Evolutionary conservation across 2,888 invertebrate genomes (phyloP).

Genomic region (Troilus luridus): DNA sequence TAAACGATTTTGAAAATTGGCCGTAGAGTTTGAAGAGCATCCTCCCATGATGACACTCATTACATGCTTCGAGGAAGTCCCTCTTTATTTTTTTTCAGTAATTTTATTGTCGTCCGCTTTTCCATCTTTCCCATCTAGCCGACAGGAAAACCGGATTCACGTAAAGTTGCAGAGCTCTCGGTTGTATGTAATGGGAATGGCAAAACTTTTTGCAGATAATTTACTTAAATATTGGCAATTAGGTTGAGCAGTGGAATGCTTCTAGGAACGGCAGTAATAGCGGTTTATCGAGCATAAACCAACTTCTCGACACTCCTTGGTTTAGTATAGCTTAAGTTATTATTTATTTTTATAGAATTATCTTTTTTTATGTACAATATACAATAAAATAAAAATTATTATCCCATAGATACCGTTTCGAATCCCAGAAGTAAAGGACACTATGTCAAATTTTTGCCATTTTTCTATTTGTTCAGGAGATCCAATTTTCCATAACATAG

Average conservation of each 20-base stretch:
- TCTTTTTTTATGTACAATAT: no score
- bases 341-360: no score
- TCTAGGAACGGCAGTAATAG: background rate
- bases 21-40: background rate
- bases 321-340: no score
- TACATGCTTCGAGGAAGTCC: slow-evolving; percentile 45
- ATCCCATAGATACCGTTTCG: no score
- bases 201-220: background rate
- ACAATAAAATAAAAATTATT: no score
- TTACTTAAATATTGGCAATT: slow-evolving; percentile 43
- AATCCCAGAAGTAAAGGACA: no score
- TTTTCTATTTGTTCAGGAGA: no score
- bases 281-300: background rate
- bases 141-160: slow-evolving; percentile 54
- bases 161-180: slow-evolving; percentile 1
- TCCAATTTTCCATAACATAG: no score
- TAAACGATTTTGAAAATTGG: slow-evolving; percentile 8
- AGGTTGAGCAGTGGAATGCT: background rate
- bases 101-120: slow-evolving; percentile 53
- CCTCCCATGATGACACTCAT: slow-evolving; percentile 35
- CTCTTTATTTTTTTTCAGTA: background rate
- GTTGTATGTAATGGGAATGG: slow-evolving; percentile 46
- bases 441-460: no score
- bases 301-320: background rate
- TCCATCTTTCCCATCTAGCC: slow-evolving; percentile 53